Base-by-base conservation (phyloP, 2,888 invertebrate genomes). In the Caenorhabditis japonica region DNA sequence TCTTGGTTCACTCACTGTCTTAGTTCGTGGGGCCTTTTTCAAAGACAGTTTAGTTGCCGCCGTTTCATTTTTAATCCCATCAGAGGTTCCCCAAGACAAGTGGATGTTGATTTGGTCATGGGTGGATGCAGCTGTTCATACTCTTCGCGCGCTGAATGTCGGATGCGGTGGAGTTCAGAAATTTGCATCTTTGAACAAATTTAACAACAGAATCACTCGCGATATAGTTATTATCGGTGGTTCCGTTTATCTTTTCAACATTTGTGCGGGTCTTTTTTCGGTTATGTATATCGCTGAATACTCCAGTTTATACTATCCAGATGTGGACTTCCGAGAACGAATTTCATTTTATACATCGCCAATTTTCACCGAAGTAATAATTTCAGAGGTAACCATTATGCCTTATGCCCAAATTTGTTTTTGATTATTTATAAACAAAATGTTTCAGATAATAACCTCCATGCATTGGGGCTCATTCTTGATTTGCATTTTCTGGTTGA, bases 121-220 rank as follows among this genome's bases (percentile, higher is more conserved):
- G 74, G 69, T 62, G 1, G 74, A 69, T 36, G 74, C 74, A 0
- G 61, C 69, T 2, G 55, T 62, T 27, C 55, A 52, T 25, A 46
- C 74, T 5, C 43, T 74, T 0, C 51, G 62, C 15, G 53, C 74
- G 15, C 23, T 74, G 19, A 60, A 60, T 13, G 59, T 74, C 12
- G 75, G 62, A 1, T 75, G 70, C 38, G 75, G 75, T 8, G 70
- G 70, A 25, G 64, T 75, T 23, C 75, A 75, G 34, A 75, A 75
- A n/a, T 53, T 75, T 17, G 59, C 75, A 0, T 70, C 70, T 0
- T 23, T 75, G n/a, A 75, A 75, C 47, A 55, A 52, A 10, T 75
- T 75, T 34, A 44, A 60, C 27, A 52, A 70, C 17, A 64, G 55
- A 34, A 47, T 74, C 10, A 46, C 68, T 17, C 12, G 36, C 19